Percentiles rank a stretch among this genome's conserved stretches.
phyloP scores from a whole-genome alignment of 1,140 invertebrate genomes.

The Macrocentrus cingulum region DNA sequence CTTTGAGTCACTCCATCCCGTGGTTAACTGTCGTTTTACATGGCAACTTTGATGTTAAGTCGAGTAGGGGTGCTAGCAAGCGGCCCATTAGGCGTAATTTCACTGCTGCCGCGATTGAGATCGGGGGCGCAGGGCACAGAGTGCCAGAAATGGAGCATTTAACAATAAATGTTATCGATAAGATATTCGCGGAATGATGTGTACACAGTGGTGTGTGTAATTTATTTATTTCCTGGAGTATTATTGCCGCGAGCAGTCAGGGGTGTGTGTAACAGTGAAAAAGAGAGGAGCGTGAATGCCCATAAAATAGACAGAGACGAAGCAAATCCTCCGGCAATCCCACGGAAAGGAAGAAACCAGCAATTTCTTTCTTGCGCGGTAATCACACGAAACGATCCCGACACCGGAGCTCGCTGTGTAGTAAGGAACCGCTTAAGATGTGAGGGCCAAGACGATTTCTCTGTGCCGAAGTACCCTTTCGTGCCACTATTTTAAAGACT shows the following conservation, averaged over 20 bases:
- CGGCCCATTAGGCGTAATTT: slow-evolving; percentile 13
- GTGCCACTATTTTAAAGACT: slow-evolving; percentile 30
- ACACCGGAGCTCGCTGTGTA: slow-evolving; percentile 26
- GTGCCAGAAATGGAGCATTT: slow-evolving; percentile 5
- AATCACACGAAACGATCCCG: slow-evolving; percentile 30
- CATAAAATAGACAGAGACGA: slow-evolving; percentile 4
- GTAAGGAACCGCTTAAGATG: slow-evolving; percentile 28
- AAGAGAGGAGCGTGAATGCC: slow-evolving; percentile 3
- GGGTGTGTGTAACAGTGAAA: background rate
- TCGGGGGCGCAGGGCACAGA: background rate
- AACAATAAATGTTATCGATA: slow-evolving; percentile 17
- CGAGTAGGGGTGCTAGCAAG: background rate
- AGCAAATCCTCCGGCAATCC: slow-evolving; percentile 20
- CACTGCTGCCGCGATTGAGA: slow-evolving; percentile 13
- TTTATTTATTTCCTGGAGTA: background rate
- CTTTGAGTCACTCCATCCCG: background rate
- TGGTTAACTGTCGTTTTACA: slow-evolving; percentile 1
- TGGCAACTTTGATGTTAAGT: background rate
- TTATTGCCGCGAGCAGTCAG: background rate
- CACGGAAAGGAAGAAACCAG: slow-evolving; percentile 19
- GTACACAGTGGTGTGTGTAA: background rate
- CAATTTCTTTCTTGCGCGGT: slow-evolving; percentile 27
- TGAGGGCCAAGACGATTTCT: slow-evolving; percentile 22
- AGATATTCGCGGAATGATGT: background rate
- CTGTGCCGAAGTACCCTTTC: slow-evolving; percentile 26